Percentiles rank a stretch among this genome's conserved stretches.
These are phyloP conservation scores for Apotomis betuletana DNA, from an alignment of 2,888 invertebrate genomes.

Conservation along the genomic window DNA sequence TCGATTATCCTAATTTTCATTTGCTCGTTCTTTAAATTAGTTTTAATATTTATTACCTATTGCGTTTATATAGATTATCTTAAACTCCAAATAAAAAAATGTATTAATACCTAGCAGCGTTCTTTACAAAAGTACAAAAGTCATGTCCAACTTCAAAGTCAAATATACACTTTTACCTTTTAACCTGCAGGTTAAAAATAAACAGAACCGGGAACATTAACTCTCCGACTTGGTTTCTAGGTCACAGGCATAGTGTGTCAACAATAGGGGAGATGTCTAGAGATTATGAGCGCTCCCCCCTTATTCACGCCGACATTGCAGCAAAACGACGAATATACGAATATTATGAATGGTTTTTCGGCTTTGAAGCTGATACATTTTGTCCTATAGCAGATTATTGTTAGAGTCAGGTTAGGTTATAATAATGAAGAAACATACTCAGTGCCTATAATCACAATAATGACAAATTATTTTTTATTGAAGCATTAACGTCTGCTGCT, in stretches of 20 bases:
- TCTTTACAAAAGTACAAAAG: conserved; percentile 15
- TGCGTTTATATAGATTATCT: not conserved
- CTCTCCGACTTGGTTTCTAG: conserved; percentile 58
- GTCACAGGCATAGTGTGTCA: conserved; percentile 61
- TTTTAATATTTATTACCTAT: too few species aligned
- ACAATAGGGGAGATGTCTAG: conserved; percentile 59
- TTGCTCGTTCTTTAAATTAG: too few species aligned
- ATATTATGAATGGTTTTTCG: not conserved
- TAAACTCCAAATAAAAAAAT: not conserved
- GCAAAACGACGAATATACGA: not conserved
- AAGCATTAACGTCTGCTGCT: too few species aligned
- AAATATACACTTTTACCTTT: conserved; percentile 35
- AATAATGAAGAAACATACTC: too few species aligned
- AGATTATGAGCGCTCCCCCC: conserved; percentile 59
- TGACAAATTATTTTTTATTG: too few species aligned
- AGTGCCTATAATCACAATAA: too few species aligned
- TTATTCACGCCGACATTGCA: conserved; percentile 14
- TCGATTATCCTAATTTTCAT: too few species aligned
- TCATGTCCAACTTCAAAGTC: conserved; percentile 14
- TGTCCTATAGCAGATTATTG: too few species aligned
- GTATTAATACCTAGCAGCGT: not conserved
- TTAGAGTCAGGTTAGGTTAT: too few species aligned
- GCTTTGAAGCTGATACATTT: not conserved
- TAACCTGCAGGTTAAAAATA: conserved; percentile 40
- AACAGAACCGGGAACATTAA: conserved; percentile 43